Evolutionary conservation across 2,888 invertebrate species (phyloP), one percentile per base, ranked within the genome.

Genomic region (Spicauda simplicius): DNA sequence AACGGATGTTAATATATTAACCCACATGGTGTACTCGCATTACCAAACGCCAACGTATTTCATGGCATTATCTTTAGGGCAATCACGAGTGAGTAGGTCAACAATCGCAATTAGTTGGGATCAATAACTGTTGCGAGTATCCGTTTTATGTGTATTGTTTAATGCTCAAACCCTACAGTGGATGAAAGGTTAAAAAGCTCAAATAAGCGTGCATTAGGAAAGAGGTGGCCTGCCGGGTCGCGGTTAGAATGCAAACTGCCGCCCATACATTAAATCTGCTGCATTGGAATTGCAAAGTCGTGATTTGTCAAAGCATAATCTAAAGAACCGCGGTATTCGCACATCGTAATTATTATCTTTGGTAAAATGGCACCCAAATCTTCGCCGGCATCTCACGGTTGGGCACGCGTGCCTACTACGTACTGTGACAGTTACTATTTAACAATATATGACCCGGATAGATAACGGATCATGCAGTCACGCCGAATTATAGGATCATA

Each of bases 271-370:
- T 93, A 91, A 91, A 92, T 92, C 87, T 88, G 87, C 90, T 90
- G 87, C 91, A 92, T 92, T 91, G 85, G 91, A 93, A 93, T 92
- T 92, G 91, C 92, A 85, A 91, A 92, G 93, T 93, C 93, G 93
- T 93, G 93, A 93, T 93, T 93, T 93, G 93, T 93, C 93, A 93
- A 92, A 93, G 92, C 88, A 92, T 91, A 93, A 91, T 92, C 91
- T 90, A 87, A 87, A 90, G 90, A 90, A 91, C 91, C 85, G 87
- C 90, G 88, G 87, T 91, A 91, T 93, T 92, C 92, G 91, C 92
- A 93, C 92, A 91, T 93, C 92, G 92, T 91, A 92, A 92, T 93
- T 91, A 92, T 93, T 91, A 92, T 91, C 91, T 84, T 82, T 80
- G 76, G 86, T 87, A 88, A 90, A 91, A 91, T 90, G 88, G 88